These are phyloP conservation scores for Aulostomus chinensis DNA, from an alignment of 2,797 vertebrate species.

Conservation along the genomic window DNA sequence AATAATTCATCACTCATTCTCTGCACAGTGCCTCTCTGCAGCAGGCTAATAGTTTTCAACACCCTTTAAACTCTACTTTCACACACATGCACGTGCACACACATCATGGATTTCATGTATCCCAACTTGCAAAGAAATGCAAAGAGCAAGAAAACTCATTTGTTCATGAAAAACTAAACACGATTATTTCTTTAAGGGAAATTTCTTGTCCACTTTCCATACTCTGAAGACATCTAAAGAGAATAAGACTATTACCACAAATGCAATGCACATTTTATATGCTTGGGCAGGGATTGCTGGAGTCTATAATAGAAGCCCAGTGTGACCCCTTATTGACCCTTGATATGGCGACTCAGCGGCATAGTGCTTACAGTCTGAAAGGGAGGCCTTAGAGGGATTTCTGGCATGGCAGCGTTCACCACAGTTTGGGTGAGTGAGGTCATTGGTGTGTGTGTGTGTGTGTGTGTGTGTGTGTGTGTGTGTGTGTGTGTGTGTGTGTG, in stretches of 20 bases:
- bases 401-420: slow-evolving; percentile 50
- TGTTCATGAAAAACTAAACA: too few species aligned
- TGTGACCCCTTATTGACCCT: slow-evolving; percentile 62
- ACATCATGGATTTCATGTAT: slow-evolving; percentile 2
- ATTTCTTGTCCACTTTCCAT: slow-evolving; percentile 41
- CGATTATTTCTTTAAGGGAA: slow-evolving; percentile 29
- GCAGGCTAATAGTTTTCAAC: slow-evolving; percentile 80
- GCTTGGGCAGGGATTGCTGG: slow-evolving; percentile 54
- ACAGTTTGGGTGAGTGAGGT: slow-evolving; percentile 63
- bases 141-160: slow-evolving; percentile 20
- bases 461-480: slow-evolving; percentile 16
- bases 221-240: slow-evolving; percentile 43
- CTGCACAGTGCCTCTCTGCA: slow-evolving; percentile 61
- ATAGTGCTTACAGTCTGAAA: slow-evolving; percentile 62
- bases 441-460: slow-evolving; percentile 34
- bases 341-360: slow-evolving; percentile 68
- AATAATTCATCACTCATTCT: slow-evolving; percentile 82
- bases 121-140: background rate
- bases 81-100: slow-evolving; percentile 25
- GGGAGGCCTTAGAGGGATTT: slow-evolving; percentile 67
- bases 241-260: slow-evolving; percentile 37
- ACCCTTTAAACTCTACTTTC: slow-evolving; percentile 72
- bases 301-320: slow-evolving; percentile 42
- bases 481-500: slow-evolving; percentile 25
- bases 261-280: slow-evolving; percentile 53